phyloP scores from a whole-genome alignment of 2,888 invertebrate species.

The Gnatocerus cornutus region DNA sequence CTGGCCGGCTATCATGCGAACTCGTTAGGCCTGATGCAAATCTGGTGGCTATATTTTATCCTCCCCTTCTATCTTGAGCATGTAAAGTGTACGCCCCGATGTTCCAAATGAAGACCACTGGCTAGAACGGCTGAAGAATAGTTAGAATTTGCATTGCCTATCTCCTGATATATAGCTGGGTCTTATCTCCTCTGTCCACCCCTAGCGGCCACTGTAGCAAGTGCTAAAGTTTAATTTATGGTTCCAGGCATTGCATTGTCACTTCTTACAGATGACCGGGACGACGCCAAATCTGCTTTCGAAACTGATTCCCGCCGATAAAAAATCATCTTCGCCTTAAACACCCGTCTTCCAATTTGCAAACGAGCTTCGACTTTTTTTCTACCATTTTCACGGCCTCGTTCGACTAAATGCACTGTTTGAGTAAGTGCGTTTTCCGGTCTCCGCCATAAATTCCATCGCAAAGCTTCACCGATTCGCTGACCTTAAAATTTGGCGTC shows the following conservation, averaged over 20 bases:
- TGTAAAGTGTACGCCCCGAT: slow-evolving; percentile 54
- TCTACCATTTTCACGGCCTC: not conserved
- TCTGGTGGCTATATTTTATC: slow-evolving; percentile 62
- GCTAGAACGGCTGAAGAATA: slow-evolving; percentile 63
- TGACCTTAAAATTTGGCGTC: slow-evolving; percentile 26
- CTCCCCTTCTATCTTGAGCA: slow-evolving; percentile 59
- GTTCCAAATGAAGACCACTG: slow-evolving; percentile 61
- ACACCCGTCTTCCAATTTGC: slow-evolving; percentile 8
- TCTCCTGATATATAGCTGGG: slow-evolving; percentile 69
- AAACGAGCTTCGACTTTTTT: not conserved
- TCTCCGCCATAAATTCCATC: slow-evolving; percentile 19
- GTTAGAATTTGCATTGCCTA: slow-evolving; percentile 69
- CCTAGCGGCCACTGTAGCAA: slow-evolving; percentile 69
- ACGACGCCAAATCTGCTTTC: slow-evolving; percentile 35
- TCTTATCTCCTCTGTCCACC: slow-evolving; percentile 72
- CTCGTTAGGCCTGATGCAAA: slow-evolving; percentile 64
- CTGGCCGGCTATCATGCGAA: slow-evolving; percentile 56
- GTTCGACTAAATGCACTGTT: slow-evolving; percentile 12
- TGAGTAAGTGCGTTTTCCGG: slow-evolving; percentile 23
- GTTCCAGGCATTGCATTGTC: slow-evolving; percentile 70
- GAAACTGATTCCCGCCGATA: not conserved
- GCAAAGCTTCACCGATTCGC: slow-evolving; percentile 17
- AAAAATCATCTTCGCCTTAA: not conserved
- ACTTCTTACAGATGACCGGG: slow-evolving; percentile 71
- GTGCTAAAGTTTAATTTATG: slow-evolving; percentile 72